Conservation (phyloP, 2,797 vertebrate genomes). For the Picus viridis region DNA sequence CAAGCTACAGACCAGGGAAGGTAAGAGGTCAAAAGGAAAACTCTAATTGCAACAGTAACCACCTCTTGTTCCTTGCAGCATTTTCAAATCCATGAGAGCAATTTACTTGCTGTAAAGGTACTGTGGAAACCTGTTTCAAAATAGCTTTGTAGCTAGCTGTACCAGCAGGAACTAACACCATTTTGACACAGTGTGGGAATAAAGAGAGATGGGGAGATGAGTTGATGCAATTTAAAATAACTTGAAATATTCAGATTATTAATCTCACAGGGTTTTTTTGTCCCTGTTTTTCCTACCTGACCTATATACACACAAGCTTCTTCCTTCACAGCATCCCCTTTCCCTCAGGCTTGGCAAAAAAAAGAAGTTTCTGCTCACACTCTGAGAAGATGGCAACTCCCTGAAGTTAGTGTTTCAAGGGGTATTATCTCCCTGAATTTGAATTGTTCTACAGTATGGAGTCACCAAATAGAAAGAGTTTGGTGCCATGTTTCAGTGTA, state of each 20-base stretch:
- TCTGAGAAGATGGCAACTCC: neutral
- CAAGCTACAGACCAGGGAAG: neutral
- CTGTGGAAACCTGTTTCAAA: constrained; percentile 10
- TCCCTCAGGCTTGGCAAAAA: neutral
- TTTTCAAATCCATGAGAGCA: neutral
- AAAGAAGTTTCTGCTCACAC: neutral
- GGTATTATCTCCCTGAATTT: neutral
- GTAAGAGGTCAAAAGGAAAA: neutral
- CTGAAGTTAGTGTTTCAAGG: neutral
- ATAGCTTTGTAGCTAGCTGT: constrained; percentile 4
- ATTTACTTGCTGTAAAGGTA: neutral
- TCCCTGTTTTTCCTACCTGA: neutral
- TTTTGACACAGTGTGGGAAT: neutral
- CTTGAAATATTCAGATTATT: neutral
- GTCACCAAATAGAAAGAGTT: neutral
- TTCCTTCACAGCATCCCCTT: neutral
- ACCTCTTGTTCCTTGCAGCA: neutral
- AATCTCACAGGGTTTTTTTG: neutral
- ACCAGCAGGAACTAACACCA: neutral
- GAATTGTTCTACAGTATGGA: neutral
- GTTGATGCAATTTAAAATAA: constrained; percentile 1
- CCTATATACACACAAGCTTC: neutral
- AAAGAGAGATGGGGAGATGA: neutral
- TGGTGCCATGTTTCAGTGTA: neutral
- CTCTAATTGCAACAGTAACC: neutral